Conservation (phyloP, 2,888 invertebrate genomes). For the Bugula neritina region DNA sequence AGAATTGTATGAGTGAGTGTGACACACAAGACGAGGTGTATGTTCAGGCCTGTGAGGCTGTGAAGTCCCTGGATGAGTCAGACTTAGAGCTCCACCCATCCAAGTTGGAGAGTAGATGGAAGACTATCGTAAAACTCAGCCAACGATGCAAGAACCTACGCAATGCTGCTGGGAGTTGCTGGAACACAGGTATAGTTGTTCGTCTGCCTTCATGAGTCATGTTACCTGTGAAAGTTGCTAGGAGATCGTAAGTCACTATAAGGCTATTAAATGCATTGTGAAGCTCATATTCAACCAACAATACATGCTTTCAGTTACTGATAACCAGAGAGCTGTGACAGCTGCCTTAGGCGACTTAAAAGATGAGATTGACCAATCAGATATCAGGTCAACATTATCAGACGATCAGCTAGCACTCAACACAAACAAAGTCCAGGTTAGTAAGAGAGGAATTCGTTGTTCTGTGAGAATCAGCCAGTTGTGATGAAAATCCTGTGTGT, state of each 20-base stretch:
- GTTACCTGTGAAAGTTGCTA: no score
- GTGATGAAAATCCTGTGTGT: no score
- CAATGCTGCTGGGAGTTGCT: slow-evolving; percentile 12
- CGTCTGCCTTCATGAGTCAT: no score
- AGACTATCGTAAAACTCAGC: slow-evolving; percentile 22
- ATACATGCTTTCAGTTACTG: no score
- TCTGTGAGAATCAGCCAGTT: no score
- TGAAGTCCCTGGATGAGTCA: slow-evolving; percentile 9
- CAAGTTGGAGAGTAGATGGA: background rate
- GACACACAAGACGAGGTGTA: slow-evolving; percentile 72
- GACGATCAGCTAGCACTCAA: slow-evolving; percentile 2
- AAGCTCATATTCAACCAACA: no score
- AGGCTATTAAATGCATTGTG: no score
- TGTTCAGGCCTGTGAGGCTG: slow-evolving; percentile 45
- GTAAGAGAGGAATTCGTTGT: no score
- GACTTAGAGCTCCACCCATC: slow-evolving; percentile 18
- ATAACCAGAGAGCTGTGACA: background rate
- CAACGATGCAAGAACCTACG: slow-evolving; percentile 12
- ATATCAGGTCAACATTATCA: slow-evolving; percentile 4
- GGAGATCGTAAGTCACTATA: no score
- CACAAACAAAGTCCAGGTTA: slow-evolving; percentile 17
- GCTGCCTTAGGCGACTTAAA: background rate
- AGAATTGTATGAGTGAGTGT: slow-evolving; percentile 58
- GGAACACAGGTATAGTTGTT: slow-evolving; percentile 1
- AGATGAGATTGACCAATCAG: slow-evolving; percentile 10